A percentile compares a stretch with the other conserved stretches of the same genome.
Evolutionary conservation across 2,888 invertebrate genomes (phyloP).

Genomic region (Ametastegia equiseti): DNA sequence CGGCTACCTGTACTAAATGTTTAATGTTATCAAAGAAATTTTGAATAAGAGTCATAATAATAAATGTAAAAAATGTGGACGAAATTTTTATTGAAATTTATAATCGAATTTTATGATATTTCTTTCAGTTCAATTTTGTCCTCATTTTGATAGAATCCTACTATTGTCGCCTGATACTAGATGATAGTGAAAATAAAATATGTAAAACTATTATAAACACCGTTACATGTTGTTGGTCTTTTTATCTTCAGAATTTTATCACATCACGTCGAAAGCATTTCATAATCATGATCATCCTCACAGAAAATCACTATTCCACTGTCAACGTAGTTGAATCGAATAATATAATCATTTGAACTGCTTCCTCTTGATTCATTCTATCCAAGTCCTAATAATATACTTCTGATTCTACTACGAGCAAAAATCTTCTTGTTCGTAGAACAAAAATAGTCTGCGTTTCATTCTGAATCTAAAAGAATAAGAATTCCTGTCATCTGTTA

Average conservation of each 20-base stretch:
- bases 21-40: constrained; percentile 33
- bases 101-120: not conserved
- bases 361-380: not conserved
- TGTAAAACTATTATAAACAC: constrained; percentile 70
- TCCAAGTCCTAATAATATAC: not conserved
- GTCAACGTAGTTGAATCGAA: too few relatives aligned
- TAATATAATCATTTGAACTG: not conserved
- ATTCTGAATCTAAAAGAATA: not conserved
- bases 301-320: too few relatives aligned
- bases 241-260: constrained; percentile 5
- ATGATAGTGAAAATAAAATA: constrained; percentile 66
- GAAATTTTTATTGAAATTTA: constrained; percentile 37
- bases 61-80: constrained; percentile 43
- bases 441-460: too few relatives aligned
- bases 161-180: constrained; percentile 41
- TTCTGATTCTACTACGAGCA: not conserved
- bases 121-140: constrained; percentile 41
- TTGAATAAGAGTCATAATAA: constrained; percentile 29
- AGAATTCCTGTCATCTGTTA: not conserved
- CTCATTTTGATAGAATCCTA: constrained; percentile 25
- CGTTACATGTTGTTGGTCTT: constrained; percentile 39
- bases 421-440: not conserved
- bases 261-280: not conserved
- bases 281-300: not conserved
- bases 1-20: constrained; percentile 39